These are phyloP conservation scores for Tenualosa ilisha DNA, from an alignment of 2,797 vertebrate species.

Conservation along the genomic window DNA sequence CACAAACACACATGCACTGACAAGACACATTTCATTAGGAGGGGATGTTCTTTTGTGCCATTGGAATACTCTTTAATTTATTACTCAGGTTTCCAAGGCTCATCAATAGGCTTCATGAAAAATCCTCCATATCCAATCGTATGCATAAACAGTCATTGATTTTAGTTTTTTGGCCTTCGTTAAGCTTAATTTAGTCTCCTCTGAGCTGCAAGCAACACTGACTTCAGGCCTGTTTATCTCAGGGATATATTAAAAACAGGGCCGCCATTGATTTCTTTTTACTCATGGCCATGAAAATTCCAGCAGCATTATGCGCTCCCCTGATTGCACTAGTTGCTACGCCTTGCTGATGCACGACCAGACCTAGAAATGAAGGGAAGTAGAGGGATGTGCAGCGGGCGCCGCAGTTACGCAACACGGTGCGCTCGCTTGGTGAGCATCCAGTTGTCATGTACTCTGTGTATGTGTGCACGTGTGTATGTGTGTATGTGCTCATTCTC, in stretches of 20 bases:
- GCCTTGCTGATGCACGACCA: background rate
- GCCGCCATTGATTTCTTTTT: conserved; percentile 26
- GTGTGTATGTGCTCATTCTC: background rate
- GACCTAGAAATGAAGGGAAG: background rate
- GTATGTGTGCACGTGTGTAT: background rate
- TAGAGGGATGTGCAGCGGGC: background rate
- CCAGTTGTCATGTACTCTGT: background rate
- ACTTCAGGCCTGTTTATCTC: conserved; percentile 29
- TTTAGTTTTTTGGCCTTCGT: conserved; percentile 46
- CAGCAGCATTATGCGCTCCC: background rate
- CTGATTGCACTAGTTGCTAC: background rate
- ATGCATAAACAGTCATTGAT: conserved; percentile 60
- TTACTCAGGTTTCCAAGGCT: conserved; percentile 19
- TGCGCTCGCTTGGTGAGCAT: background rate
- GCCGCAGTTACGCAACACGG: background rate
- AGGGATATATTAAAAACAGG: conserved; percentile 31
- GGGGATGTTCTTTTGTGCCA: background rate
- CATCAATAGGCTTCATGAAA: conserved; percentile 47
- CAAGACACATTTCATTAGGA: background rate
- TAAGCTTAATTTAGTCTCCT: conserved; percentile 54
- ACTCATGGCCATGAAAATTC: background rate
- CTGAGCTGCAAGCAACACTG: conserved; percentile 23
- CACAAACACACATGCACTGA: background rate
- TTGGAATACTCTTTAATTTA: conserved; percentile 41
- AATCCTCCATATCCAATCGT: conserved; percentile 41